Evolutionary conservation across 2,888 invertebrate species (phyloP), one percentile per base, ranked within the genome.

Genomic region (Latheticus oryzae): DNA sequence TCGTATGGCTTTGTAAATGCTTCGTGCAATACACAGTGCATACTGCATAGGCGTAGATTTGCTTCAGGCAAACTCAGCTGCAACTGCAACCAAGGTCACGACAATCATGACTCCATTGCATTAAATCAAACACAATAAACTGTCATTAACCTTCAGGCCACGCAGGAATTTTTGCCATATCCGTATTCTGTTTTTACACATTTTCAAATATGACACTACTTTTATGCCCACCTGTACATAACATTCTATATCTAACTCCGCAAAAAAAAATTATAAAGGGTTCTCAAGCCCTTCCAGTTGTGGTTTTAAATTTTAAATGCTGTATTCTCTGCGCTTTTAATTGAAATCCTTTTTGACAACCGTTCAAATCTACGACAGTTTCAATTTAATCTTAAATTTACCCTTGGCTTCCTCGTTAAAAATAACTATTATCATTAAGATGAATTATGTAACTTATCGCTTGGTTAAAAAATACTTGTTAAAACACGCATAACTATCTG

Each of bases 61-160:
- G 65, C 65, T 63, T 47, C 51, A 52, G 64, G 68, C 68, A 54
- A 45, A 58, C 63, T 65, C 61, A 65, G 64, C 65, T 66, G 60
- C 66, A 73, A 66, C 65, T 66, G 61, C 66, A 73, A 65, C 69
- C 76, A 78, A 78, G 77, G 77, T 74, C 76, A 76, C 69, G 70
- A 70, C 72, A 76, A 76, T 76, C 74, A 74, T 76, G 74, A 72
- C 66, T 66, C 65, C 66, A 65, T 71, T 72, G 68, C 70, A 72
- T 73, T 72, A 69, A 69, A 66, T 65, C 67, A 67, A 69, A 50
- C 65, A 70, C 68, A 65, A 68, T 65, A 65, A 58, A 68, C 63
- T 62, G 55, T 32, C 61, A 62, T 62, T 62, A 62, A 61, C 60
- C 45, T 50, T 53, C 53, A 37, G 33, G 19, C 54, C 43, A 50